These are phyloP conservation scores for Amiota mariae DNA, from an alignment of 2,888 invertebrate genomes.

Conservation along the genomic window DNA sequence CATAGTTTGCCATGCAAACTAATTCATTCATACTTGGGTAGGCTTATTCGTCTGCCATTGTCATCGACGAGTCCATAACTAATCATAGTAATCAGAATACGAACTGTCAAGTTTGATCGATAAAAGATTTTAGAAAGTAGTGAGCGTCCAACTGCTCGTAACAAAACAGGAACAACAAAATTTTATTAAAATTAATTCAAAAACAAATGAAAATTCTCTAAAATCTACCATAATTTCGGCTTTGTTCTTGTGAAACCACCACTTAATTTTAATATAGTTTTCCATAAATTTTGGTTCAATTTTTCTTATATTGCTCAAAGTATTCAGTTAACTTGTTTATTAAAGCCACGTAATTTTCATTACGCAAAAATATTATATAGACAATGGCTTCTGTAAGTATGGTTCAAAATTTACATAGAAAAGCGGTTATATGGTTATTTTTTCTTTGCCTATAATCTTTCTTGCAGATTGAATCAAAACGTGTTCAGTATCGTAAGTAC, in stretches of 20 bases:
- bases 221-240: constrained; percentile 12
- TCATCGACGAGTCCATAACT: background rate
- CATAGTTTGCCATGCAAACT: constrained; percentile 17
- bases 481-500: constrained; percentile 73
- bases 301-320: no score
- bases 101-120: constrained; percentile 21
- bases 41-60: background rate
- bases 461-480: constrained; percentile 71
- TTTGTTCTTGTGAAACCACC: background rate
- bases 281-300: no score
- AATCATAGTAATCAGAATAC: background rate
- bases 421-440: background rate
- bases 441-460: background rate
- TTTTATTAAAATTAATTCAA: background rate
- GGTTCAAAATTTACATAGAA: background rate
- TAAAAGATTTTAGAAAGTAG: constrained; percentile 12
- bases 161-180: constrained; percentile 1
- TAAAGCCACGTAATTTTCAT: no score
- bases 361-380: background rate
- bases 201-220: constrained; percentile 3
- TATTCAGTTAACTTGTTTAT: no score
- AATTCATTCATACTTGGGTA: constrained; percentile 10
- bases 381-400: constrained; percentile 70
- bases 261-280: no score
- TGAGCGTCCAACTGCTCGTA: background rate